A percentile compares a stretch with the other conserved stretches of the same genome.
phyloP scores from a whole-genome alignment of 2,888 invertebrate species.

The Pyrochroa serraticornis region DNA sequence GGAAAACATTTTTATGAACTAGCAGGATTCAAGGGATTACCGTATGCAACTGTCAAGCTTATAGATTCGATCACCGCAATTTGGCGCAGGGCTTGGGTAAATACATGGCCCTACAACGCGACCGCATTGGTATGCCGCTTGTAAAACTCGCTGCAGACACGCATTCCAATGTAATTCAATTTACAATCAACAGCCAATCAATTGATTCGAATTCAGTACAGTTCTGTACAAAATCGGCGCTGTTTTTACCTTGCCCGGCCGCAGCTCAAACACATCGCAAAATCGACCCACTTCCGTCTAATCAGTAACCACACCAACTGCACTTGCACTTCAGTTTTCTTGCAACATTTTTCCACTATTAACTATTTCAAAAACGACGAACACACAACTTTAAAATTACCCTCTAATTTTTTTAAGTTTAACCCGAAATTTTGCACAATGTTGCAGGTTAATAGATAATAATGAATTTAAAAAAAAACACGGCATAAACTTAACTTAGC shows the following conservation, averaged over 20 bases:
- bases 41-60: slow-evolving; percentile 23
- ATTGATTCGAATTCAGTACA: slow-evolving; percentile 63
- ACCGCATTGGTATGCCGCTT: slow-evolving; percentile 50
- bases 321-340: too few species aligned
- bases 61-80: slow-evolving; percentile 40
- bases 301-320: background rate
- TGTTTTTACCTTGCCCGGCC: slow-evolving; percentile 28
- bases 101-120: slow-evolving; percentile 35
- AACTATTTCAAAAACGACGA: too few species aligned
- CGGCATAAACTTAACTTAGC: too few species aligned
- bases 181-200: slow-evolving; percentile 66
- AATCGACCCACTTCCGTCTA: slow-evolving; percentile 3
- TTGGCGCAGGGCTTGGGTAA: slow-evolving; percentile 37
- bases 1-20: background rate
- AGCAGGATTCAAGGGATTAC: slow-evolving; percentile 20
- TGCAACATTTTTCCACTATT: too few species aligned
- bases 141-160: slow-evolving; percentile 54
- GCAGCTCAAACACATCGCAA: slow-evolving; percentile 12
- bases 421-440: too few species aligned
- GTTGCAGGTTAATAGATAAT: too few species aligned
- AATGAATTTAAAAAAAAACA: too few species aligned
- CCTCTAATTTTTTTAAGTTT: too few species aligned
- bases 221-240: slow-evolving; percentile 42
- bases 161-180: slow-evolving; percentile 64
- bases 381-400: too few species aligned